These are phyloP conservation scores for Drosophila malerkotliana DNA, from an alignment of 1,140 invertebrate species.

Conservation along the genomic window DNA sequence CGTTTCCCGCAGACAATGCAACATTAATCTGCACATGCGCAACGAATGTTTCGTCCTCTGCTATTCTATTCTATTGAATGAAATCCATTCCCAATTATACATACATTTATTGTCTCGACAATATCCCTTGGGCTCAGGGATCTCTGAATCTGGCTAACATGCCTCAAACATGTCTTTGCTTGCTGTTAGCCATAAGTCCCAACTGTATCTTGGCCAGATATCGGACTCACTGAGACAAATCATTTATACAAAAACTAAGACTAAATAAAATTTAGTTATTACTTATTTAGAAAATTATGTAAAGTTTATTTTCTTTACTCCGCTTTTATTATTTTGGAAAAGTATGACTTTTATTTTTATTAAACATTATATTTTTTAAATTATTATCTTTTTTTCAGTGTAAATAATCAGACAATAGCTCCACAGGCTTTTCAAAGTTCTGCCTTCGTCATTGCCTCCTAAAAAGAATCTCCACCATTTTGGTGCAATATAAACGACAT, in stretches of 20 bases:
- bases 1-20: conserved; percentile 45
- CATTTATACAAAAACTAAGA: background rate
- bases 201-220: conserved; percentile 10
- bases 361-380: too few species aligned
- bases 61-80: conserved; percentile 42
- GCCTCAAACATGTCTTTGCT: conserved; percentile 36
- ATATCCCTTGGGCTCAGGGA: conserved; percentile 4
- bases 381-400: conserved; percentile 1
- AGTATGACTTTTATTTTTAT: too few species aligned
- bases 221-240: conserved; percentile 8
- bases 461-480: conserved; percentile 46
- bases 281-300: background rate
- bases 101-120: conserved; percentile 48
- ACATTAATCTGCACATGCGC: conserved; percentile 65
- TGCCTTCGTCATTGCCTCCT: conserved; percentile 35
- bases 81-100: conserved; percentile 56
- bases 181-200: conserved; percentile 34
- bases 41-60: conserved; percentile 57
- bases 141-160: conserved; percentile 34
- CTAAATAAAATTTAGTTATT: too few species aligned
- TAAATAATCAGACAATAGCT: conserved; percentile 23
- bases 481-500: conserved; percentile 26
- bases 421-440: conserved; percentile 43
- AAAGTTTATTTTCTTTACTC: too few species aligned
- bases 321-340: too few species aligned